Percentiles rank a stretch among this genome's conserved stretches.
These are phyloP conservation scores for Goniozus legneri DNA, from an alignment of 1,140 invertebrate species.

Conservation along the genomic window DNA sequence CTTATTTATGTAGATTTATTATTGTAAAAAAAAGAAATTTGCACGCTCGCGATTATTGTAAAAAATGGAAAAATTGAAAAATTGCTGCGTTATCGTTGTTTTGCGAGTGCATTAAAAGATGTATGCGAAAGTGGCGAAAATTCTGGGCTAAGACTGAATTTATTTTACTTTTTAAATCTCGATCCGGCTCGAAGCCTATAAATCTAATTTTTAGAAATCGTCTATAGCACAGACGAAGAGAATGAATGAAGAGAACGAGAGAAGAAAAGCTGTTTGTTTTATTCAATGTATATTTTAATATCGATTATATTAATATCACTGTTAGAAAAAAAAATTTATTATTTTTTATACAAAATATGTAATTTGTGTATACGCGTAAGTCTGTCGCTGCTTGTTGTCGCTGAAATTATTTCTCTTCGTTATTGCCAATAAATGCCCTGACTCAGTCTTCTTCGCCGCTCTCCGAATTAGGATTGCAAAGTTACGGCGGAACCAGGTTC, in stretches of 20 bases:
- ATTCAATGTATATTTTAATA: too few species aligned
- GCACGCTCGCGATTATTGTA: conserved; percentile 27
- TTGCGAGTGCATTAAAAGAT: conserved; percentile 15
- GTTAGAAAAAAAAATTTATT: too few species aligned
- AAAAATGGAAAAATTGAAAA: conserved; percentile 11
- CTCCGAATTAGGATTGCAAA: conserved; percentile 21
- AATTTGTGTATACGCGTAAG: too few species aligned
- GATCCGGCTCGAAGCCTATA: too few species aligned
- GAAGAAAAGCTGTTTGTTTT: too few species aligned
- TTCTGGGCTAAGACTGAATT: conserved; percentile 28
- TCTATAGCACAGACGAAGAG: too few species aligned
- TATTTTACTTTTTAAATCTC: conserved; percentile 23
- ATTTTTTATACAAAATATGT: too few species aligned
- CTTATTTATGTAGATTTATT: conserved; percentile 21
- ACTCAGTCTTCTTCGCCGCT: conserved; percentile 24
- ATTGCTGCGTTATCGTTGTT: conserved; percentile 12
- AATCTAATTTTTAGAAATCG: too few species aligned
- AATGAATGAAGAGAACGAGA: too few species aligned
- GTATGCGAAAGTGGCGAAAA: conserved; percentile 28
- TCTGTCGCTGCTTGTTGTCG: background rate
- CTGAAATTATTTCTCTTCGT: background rate
- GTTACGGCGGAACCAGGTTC: conserved; percentile 40
- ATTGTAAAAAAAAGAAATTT: too few species aligned
- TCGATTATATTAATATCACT: too few species aligned
- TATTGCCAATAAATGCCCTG: conserved; percentile 2